Base-by-base conservation (phyloP, 2,113 vertebrate genomes). In the Neogobius melanostomus region DNA sequence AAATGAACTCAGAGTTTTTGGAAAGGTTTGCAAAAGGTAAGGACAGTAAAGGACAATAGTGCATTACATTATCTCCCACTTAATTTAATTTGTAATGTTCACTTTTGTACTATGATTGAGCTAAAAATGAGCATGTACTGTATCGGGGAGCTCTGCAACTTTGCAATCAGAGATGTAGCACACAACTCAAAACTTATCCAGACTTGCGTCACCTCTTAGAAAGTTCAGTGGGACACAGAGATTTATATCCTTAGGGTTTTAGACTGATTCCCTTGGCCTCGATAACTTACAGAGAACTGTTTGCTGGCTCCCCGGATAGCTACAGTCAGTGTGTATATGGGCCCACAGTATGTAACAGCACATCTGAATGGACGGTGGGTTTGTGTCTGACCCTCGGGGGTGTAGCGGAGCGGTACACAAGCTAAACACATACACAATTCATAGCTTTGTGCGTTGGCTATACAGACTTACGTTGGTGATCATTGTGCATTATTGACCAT, bases 401-500 rank as follows among this genome's bases (percentile, higher is more conserved):
- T 12, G 1, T 14, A 46, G 49, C 10, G 17, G 8, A 2, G 0
- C 52, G 50, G 52, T 50, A 36, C 44, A 48, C 59, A 50, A 49
- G 71, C 49, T 50, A 51, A 43, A 50, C 56, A 8, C 54, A 52
- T 71, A 16, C 47, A 68, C 52, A 64, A 78, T 76, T 81, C 12
- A 82, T 75, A 50, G 21, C 50, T 42, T 42, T 46, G 68, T 76
- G 65, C 64, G 45, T 17, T 17, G 52, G 43, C 57, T 64, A 75
- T 45, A 45, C 64, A 68, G 21, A 5, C 54, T 64, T 66, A 61
- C 76, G 77, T 64, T 66, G 49, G 71, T 79, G 66, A 82, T 62
- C 47, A 52, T 5, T 65, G 68, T 71, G 66, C 67, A 82, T 82
- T 80, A 87, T 83, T 82, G 73, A 85, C 48, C 44, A 69, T 57